Conservation (phyloP, 2,888 invertebrate species). For the Eupithecia subfuscata region DNA sequence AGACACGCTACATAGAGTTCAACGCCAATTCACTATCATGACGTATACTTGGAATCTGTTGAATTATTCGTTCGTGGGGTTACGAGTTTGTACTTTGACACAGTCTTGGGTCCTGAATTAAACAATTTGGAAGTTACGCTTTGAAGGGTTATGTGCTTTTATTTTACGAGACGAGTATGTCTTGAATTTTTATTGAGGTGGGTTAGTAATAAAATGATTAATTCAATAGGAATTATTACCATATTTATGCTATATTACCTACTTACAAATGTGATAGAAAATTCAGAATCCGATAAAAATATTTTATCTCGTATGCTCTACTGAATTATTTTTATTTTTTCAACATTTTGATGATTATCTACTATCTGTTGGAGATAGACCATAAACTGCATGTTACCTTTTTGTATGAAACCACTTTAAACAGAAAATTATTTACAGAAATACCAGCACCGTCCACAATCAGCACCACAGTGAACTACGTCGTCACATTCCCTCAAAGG, state of each 20-base stretch:
- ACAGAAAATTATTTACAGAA: conserved; percentile 82
- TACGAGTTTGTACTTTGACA: conserved; percentile 14
- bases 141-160: conserved; percentile 1
- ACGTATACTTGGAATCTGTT: conserved; percentile 33
- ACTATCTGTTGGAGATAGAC: not conserved
- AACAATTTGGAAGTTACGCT: conserved; percentile 1
- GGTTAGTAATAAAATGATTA: not conserved
- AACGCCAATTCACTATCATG: conserved; percentile 38
- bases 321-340: not conserved
- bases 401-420: not conserved
- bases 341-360: not conserved
- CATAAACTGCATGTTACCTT: not conserved
- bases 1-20: conserved; percentile 41
- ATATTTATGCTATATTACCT: not conserved
- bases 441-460: conserved; percentile 93
- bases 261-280: not conserved
- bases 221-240: not conserved
- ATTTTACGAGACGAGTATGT: not conserved
- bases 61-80: conserved; percentile 30
- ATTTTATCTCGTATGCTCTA: not conserved
- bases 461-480: conserved; percentile 82
- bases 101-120: not conserved
- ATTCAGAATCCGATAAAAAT: not conserved
- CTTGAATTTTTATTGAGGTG: not conserved
- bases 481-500: conserved; percentile 83